Evolutionary conservation across 2,888 invertebrate genomes (phyloP).

Genomic region (Phlogophora meticulosa): DNA sequence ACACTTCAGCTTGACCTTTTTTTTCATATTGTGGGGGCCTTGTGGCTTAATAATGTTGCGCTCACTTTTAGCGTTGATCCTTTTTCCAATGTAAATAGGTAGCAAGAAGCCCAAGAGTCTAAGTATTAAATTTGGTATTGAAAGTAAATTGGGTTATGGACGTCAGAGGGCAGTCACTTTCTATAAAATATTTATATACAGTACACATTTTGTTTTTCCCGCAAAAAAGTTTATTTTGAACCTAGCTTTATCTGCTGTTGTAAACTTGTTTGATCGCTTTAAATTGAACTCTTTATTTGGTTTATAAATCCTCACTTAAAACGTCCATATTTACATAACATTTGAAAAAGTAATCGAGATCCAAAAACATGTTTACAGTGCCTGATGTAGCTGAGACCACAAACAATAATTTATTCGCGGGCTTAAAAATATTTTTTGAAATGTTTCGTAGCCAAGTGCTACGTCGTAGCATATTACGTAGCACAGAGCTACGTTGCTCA

Average conservation of each 20-base stretch:
- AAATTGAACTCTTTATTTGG: constrained; percentile 3
- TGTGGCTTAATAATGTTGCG: too few relatives aligned
- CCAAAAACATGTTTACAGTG: background rate
- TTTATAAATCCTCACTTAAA: background rate
- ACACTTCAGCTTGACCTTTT: too few relatives aligned
- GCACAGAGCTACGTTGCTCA: background rate
- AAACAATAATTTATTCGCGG: background rate
- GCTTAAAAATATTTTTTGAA: constrained; percentile 5
- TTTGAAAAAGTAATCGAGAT: constrained; percentile 5
- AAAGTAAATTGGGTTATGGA: background rate
- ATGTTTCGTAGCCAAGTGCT: constrained; percentile 18
- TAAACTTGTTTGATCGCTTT: background rate
- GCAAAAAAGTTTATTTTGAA: background rate
- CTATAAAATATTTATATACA: background rate
- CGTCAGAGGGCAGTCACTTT: background rate
- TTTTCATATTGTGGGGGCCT: too few relatives aligned
- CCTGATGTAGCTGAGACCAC: background rate
- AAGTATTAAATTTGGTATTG: background rate
- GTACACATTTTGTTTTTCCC: constrained; percentile 3
- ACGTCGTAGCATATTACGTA: constrained; percentile 35
- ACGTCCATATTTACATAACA: constrained; percentile 8
- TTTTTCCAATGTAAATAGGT: too few relatives aligned
- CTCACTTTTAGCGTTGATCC: too few relatives aligned
- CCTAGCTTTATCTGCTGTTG: background rate
- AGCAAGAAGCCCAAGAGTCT: background rate